phyloP scores from a whole-genome alignment of 2,888 invertebrate species.

The Polymixis lichenea region DNA sequence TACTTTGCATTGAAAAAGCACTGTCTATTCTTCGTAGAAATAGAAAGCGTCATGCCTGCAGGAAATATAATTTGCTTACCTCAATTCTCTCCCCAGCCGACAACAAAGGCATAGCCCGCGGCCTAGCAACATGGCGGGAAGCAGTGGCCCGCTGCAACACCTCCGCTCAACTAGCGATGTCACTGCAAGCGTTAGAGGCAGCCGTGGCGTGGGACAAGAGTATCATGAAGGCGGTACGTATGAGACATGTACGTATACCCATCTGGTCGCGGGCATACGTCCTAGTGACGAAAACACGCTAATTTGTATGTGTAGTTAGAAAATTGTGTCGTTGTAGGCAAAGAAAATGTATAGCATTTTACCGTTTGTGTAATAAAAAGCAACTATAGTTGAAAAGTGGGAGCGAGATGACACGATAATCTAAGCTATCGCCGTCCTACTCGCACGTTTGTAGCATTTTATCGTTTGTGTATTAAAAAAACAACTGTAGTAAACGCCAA shows the following conservation, averaged over 20 bases:
- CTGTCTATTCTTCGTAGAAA: too few species aligned
- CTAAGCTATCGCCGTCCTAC: background rate
- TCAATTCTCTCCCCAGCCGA: constrained; percentile 66
- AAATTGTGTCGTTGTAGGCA: background rate
- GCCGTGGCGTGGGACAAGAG: constrained; percentile 99
- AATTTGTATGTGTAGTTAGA: constrained; percentile 36
- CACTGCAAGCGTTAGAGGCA: constrained; percentile 95
- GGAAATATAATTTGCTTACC: background rate
- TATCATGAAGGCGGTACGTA: constrained; percentile 99
- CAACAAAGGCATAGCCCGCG: constrained; percentile 93
- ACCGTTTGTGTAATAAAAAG: background rate
- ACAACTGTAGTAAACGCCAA: too few species aligned
- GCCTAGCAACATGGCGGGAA: constrained; percentile 96
- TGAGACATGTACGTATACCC: constrained; percentile 53
- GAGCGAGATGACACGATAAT: background rate
- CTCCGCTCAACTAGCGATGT: constrained; percentile 95
- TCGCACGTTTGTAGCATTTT: background rate
- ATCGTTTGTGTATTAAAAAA: too few species aligned
- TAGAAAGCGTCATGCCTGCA: too few species aligned
- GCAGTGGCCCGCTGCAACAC: constrained; percentile 96
- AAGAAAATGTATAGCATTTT: background rate
- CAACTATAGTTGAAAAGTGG: background rate
- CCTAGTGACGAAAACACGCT: background rate
- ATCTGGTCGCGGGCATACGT: constrained; percentile 38
- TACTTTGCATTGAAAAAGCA: too few species aligned